These are phyloP conservation scores for Pentalonia nigronervosa DNA, from an alignment of 1,140 invertebrate genomes.

Conservation along the genomic window DNA sequence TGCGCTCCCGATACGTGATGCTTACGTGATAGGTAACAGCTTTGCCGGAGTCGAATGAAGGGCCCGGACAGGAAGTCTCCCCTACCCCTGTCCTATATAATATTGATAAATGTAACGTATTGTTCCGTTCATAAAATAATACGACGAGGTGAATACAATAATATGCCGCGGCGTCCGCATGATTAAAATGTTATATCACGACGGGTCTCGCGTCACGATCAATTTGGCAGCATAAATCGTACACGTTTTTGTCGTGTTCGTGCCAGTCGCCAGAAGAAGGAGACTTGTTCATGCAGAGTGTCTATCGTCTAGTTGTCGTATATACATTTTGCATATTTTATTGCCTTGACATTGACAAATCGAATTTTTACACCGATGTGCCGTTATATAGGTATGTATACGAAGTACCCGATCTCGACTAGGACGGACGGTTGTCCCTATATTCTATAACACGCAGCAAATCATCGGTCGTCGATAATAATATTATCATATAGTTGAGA, in stretches of 20 bases:
- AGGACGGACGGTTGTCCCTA: not conserved
- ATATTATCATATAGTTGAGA: not conserved
- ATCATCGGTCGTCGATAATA: not conserved
- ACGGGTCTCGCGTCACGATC: conserved; percentile 42
- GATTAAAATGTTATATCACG: conserved; percentile 30
- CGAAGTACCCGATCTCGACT: not conserved
- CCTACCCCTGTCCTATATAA: not conserved
- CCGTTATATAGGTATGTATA: not conserved
- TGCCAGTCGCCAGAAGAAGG: not conserved
- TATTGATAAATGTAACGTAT: not conserved
- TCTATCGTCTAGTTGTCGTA: not conserved
- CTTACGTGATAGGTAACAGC: not conserved
- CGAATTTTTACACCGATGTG: not conserved
- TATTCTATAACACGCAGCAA: not conserved
- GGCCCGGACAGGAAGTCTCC: not conserved
- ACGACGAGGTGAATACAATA: not conserved
- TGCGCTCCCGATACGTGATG: not conserved
- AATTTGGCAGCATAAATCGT: conserved; percentile 29
- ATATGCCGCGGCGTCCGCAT: not conserved
- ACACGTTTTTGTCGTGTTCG: not conserved
- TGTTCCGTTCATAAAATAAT: not conserved
- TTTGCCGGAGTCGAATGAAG: not conserved
- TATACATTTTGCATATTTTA: not conserved
- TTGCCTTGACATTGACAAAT: conserved; percentile 50
- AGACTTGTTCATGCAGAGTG: not conserved